phyloP scores from a whole-genome alignment of 2,888 invertebrate species.

The Nephrotoma appendiculata region DNA sequence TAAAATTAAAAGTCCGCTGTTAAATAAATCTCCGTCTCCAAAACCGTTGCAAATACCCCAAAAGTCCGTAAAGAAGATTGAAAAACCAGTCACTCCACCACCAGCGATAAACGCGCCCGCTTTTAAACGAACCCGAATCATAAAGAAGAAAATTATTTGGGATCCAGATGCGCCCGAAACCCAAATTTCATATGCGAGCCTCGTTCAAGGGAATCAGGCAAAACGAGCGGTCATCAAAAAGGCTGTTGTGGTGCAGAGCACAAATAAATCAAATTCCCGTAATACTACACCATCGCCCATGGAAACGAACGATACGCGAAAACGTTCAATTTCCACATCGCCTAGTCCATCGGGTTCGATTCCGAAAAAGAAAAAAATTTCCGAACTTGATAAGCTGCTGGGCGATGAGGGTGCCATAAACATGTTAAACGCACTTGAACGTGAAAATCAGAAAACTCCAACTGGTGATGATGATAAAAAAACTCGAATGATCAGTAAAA shows the following conservation, averaged over 20 bases:
- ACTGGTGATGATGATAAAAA: slow-evolving; percentile 23
- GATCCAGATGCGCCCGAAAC: slow-evolving; percentile 41
- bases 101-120: slow-evolving; percentile 13
- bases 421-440: slow-evolving; percentile 66
- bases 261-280: slow-evolving; percentile 4
- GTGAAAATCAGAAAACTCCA: slow-evolving; percentile 16
- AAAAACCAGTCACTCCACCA: not conserved
- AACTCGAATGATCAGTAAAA: slow-evolving; percentile 18
- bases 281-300: not conserved
- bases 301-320: not conserved
- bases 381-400: slow-evolving; percentile 61
- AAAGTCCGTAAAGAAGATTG: not conserved
- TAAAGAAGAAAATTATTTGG: slow-evolving; percentile 60
- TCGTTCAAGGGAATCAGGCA: slow-evolving; percentile 20
- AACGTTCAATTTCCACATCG: not conserved
- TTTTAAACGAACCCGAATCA: slow-evolving; percentile 36
- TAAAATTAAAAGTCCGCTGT: not conserved
- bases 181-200: slow-evolving; percentile 30
- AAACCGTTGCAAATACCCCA: not conserved
- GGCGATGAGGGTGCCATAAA: slow-evolving; percentile 80
- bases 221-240: slow-evolving; percentile 11
- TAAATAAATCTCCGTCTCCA: not conserved
- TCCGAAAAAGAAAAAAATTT: slow-evolving; percentile 39
- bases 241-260: slow-evolving; percentile 7
- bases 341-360: not conserved